Conservation (phyloP, 2,113 vertebrate genomes). For the Neotoma lepida region DNA sequence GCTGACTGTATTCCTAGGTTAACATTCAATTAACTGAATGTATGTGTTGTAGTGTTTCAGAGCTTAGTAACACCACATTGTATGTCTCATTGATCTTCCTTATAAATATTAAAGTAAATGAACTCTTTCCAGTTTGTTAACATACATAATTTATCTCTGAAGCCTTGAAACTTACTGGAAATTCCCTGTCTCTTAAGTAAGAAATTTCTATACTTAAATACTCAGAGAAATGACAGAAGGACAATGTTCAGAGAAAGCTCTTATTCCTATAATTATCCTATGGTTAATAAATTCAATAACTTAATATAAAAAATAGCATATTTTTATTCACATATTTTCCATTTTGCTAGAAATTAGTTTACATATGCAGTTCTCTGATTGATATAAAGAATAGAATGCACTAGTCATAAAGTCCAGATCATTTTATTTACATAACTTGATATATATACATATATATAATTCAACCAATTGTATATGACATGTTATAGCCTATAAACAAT, state of each 20-base stretch:
- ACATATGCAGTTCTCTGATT: neutral
- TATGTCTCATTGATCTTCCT: conserved; percentile 65
- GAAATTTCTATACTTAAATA: conserved; percentile 41
- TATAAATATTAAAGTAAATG: conserved; percentile 77
- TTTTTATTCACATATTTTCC: neutral
- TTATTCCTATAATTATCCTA: neutral
- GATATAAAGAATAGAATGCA: neutral
- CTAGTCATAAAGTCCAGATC: neutral
- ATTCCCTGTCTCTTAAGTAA: conserved; percentile 65
- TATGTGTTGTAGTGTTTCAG: conserved; percentile 59
- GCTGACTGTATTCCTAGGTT: conserved; percentile 62
- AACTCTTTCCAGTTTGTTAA: conserved; percentile 74
- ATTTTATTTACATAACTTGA: neutral
- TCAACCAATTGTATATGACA: neutral
- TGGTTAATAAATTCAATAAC: neutral
- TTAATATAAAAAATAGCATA: neutral
- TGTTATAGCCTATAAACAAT: neutral
- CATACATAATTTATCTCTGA: conserved; percentile 69
- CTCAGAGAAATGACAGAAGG: neutral
- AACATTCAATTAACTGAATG: conserved; percentile 71
- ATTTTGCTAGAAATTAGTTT: neutral
- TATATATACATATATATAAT: neutral
- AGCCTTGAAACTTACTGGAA: conserved; percentile 57
- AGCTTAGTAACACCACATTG: conserved; percentile 55
- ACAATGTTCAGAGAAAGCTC: neutral